A percentile compares a stretch with the other conserved stretches of the same genome.
Conservation (phyloP, 2,113 vertebrate genomes). For the Euleptes europaea region DNA sequence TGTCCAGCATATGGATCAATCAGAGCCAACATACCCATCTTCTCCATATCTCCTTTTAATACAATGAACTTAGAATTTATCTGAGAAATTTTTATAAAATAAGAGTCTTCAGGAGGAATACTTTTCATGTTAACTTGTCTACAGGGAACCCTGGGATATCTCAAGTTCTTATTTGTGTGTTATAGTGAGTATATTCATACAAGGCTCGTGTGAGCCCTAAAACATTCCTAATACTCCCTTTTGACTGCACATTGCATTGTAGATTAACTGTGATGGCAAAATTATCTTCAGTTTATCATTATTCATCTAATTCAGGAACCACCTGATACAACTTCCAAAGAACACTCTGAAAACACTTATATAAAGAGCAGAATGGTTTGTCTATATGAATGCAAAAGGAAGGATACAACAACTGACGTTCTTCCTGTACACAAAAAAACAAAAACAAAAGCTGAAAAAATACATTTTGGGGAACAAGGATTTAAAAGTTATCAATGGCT, state of each 20-base stretch:
- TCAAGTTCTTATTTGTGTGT: not conserved
- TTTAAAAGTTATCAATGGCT: not conserved
- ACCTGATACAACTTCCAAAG: not conserved
- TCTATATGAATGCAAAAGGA: not conserved
- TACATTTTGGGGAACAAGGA: not conserved
- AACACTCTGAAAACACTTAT: not conserved
- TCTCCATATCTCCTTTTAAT: not conserved
- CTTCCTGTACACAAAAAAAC: conserved; percentile 45
- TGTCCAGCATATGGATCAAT: not conserved
- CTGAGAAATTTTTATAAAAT: not conserved
- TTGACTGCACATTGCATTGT: not conserved
- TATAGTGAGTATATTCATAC: not conserved
- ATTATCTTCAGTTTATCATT: not conserved
- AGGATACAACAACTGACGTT: conserved; percentile 68
- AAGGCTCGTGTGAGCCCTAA: not conserved
- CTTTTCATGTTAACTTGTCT: not conserved
- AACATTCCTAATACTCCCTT: not conserved
- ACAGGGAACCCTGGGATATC: not conserved
- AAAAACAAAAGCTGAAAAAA: conserved; percentile 28
- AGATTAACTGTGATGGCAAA: not conserved
- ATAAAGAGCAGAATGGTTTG: not conserved
- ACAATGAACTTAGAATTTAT: not conserved
- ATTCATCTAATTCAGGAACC: not conserved
- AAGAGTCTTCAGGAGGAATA: not conserved
- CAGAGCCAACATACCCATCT: not conserved